These are phyloP conservation scores for Phanerotoma sp. DNA, from an alignment of 2,888 invertebrate species.

Conservation along the genomic window DNA sequence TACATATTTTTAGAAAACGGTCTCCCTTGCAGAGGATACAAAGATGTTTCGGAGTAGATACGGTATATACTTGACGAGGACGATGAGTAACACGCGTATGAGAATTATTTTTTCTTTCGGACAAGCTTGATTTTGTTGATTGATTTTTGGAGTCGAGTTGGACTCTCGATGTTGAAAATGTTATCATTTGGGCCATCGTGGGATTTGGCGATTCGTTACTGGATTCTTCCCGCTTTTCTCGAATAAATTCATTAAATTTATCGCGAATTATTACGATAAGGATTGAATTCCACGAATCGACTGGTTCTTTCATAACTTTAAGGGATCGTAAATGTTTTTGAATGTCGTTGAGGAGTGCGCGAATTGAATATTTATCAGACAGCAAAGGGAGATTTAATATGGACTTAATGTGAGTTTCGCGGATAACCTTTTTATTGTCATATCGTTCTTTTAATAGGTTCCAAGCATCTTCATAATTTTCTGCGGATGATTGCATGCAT, in stretches of 20 bases:
- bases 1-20: background rate
- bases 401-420: background rate
- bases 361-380: background rate
- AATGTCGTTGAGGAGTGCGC: too few relatives aligned
- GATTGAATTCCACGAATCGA: too few relatives aligned
- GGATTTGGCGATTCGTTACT: background rate
- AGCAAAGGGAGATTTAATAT: background rate
- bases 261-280: too few relatives aligned
- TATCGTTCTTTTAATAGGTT: slow-evolving; percentile 14
- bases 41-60: background rate
- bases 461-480: slow-evolving; percentile 21
- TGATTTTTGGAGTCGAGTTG: background rate
- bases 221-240: too few relatives aligned
- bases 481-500: background rate
- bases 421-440: slow-evolving; percentile 1
- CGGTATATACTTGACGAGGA: slow-evolving; percentile 22
- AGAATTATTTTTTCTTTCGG: too few relatives aligned
- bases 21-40: slow-evolving; percentile 13
- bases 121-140: too few relatives aligned
- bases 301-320: too few relatives aligned
- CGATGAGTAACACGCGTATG: too few relatives aligned
- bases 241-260: too few relatives aligned
- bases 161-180: background rate
- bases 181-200: background rate
- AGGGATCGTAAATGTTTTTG: too few relatives aligned